phyloP scores from a whole-genome alignment of 2,888 invertebrate species.

The Oligia fasciuncula region DNA sequence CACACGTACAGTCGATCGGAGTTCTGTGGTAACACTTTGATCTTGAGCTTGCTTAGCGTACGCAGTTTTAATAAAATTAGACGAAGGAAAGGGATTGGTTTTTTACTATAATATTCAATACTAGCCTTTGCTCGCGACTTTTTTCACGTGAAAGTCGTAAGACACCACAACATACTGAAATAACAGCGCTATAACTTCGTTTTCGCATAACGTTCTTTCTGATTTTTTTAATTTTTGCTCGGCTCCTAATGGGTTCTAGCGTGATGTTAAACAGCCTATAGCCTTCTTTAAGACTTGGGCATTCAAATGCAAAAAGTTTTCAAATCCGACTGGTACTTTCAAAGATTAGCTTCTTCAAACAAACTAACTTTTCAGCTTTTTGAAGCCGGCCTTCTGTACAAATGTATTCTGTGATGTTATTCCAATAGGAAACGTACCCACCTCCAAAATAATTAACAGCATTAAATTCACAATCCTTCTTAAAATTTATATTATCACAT shows the following conservation, averaged over 20 bases:
- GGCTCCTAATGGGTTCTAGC: background rate
- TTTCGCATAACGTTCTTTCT: background rate
- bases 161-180: background rate
- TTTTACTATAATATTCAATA: background rate
- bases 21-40: background rate
- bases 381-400: background rate
- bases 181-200: background rate
- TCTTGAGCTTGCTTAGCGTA: background rate
- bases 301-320: background rate
- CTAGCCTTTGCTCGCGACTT: background rate
- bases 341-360: background rate
- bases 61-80: background rate
- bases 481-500: constrained; percentile 64
- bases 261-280: background rate
- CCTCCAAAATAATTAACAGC: constrained; percentile 62
- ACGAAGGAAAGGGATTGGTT: background rate
- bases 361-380: background rate
- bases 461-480: constrained; percentile 63
- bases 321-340: background rate
- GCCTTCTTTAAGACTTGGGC: background rate
- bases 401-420: constrained; percentile 5
- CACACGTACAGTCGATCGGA: background rate
- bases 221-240: background rate
- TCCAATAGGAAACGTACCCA: constrained; percentile 43
- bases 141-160: background rate